Evolutionary conservation across 2,113 vertebrate species (phyloP).

Genomic region (Marcusenius ussheri): DNA sequence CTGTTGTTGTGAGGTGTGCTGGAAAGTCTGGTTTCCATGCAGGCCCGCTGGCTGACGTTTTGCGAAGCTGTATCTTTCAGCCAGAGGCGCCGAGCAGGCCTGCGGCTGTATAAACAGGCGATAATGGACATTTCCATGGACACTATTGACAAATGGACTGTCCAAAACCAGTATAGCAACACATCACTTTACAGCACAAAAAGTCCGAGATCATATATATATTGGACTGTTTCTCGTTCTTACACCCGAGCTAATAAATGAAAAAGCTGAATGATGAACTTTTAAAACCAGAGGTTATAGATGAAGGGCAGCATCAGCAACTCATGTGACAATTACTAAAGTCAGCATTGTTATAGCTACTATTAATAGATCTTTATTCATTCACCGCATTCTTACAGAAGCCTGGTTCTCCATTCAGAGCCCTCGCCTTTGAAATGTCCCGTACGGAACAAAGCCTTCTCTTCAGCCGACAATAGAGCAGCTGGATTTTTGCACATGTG

Average conservation of each 20-base stretch:
- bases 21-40: not conserved
- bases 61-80: not conserved
- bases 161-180: not conserved
- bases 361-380: constrained; percentile 15
- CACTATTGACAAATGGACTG: not conserved
- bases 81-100: not conserved
- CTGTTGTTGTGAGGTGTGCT: not conserved
- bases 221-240: not conserved
- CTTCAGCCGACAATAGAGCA: constrained; percentile 54
- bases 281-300: not conserved
- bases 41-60: not conserved
- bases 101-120: not conserved
- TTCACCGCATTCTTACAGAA: constrained; percentile 40
- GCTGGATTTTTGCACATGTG: constrained; percentile 64
- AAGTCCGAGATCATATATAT: not conserved
- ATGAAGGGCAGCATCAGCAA: not conserved
- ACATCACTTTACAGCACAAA: not conserved
- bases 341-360: constrained; percentile 7
- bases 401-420: constrained; percentile 18
- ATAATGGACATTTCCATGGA: not conserved
- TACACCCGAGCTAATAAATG: not conserved
- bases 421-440: constrained; percentile 49
- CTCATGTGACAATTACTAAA: not conserved
- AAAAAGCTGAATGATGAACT: not conserved
- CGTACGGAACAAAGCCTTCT: constrained; percentile 48